A percentile compares a stretch with the other conserved stretches of the same genome.
These are phyloP conservation scores for Doryteuthis pealeii DNA, from an alignment of 1,140 invertebrate species.

Conservation along the genomic window DNA sequence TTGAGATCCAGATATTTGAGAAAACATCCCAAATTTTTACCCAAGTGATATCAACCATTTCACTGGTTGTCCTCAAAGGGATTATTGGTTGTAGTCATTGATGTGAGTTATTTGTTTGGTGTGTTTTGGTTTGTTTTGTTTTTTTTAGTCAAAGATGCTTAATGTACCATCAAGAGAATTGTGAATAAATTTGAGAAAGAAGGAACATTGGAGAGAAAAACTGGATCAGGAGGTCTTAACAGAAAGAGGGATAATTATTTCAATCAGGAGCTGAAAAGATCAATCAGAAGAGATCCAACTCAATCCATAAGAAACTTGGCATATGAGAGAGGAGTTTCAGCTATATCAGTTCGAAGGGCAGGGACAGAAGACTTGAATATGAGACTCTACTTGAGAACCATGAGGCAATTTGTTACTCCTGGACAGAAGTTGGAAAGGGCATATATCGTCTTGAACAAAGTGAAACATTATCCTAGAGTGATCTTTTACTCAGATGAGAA, in stretches of 20 bases:
- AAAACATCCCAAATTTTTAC: too few relatives aligned
- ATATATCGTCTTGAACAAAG: not conserved
- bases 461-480: not conserved
- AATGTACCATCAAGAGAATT: not conserved
- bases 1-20: too few relatives aligned
- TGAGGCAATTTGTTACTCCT: not conserved
- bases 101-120: too few relatives aligned
- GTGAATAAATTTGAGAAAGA: not conserved
- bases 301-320: not conserved
- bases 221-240: not conserved
- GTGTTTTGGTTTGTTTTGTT: not conserved
- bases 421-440: not conserved
- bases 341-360: not conserved
- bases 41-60: too few relatives aligned
- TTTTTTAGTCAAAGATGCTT: not conserved
- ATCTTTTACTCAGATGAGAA: not conserved
- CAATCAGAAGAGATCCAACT: too few relatives aligned
- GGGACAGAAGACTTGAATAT: not conserved
- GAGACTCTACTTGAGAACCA: not conserved
- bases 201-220: not conserved
- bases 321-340: not conserved
- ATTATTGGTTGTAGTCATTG: too few relatives aligned
- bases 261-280: not conserved
- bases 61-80: too few relatives aligned
- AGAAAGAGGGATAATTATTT: not conserved